Evolutionary conservation across 2,888 invertebrate species (phyloP).

Genomic region (Norana najaformis): DNA sequence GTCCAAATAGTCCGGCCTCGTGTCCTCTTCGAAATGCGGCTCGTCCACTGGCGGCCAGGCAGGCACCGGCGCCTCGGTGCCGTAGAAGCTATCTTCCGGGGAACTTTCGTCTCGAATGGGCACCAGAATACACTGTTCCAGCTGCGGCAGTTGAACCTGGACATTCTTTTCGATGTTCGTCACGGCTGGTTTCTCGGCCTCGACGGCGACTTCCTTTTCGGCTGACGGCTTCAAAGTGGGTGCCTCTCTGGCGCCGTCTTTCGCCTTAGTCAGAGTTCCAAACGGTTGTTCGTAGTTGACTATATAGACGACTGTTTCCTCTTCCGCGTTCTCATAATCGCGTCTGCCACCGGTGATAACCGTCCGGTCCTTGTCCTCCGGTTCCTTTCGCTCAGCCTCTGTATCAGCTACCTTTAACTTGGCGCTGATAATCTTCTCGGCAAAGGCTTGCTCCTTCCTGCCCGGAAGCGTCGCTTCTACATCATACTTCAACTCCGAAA

Average conservation of each 20-base stretch:
- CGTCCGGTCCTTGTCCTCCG: neutral
- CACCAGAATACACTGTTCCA: conserved; percentile 21
- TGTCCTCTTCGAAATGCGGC: conserved; percentile 60
- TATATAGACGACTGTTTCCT: conserved; percentile 30
- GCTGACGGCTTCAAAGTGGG: neutral
- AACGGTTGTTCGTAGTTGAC: conserved; percentile 28
- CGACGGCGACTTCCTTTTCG: neutral
- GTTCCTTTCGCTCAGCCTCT: neutral
- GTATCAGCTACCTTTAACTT: neutral
- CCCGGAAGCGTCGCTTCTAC: conserved; percentile 23
- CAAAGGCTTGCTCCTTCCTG: neutral
- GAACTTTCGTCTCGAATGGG: conserved; percentile 49
- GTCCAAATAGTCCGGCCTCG: conserved; percentile 44
- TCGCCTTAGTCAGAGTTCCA: neutral
- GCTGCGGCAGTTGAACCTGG: conserved; percentile 21
- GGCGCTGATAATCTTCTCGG: neutral
- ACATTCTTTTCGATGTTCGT: neutral
- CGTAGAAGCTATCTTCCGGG: conserved; percentile 67
- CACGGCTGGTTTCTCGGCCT: neutral
- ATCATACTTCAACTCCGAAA: neutral
- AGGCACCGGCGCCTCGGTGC: conserved; percentile 44
- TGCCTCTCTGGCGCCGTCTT: neutral
- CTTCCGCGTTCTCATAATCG: neutral
- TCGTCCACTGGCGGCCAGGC: neutral
- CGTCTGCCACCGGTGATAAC: neutral